These are phyloP conservation scores for Podarcis raffonei DNA, from an alignment of 2,113 vertebrate genomes.

Conservation along the genomic window DNA sequence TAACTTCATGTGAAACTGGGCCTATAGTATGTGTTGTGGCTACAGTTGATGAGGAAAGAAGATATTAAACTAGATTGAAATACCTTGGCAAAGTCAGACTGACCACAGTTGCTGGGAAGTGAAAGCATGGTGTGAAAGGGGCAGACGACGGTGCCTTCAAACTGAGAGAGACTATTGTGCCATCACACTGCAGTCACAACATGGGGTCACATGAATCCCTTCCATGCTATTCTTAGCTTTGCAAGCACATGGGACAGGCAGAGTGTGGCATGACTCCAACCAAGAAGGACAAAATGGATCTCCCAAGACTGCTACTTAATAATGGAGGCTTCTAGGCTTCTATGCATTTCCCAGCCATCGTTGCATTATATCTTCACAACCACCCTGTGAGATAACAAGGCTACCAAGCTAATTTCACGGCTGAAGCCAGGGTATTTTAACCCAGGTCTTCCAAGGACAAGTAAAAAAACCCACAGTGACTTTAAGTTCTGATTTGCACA, in stretches of 20 bases:
- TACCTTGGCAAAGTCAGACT: not conserved
- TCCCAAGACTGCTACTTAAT: not conserved
- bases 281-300: not conserved
- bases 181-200: not conserved
- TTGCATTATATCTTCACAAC: too few species aligned
- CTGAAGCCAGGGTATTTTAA: too few species aligned
- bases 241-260: not conserved
- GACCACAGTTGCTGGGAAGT: not conserved
- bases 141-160: not conserved
- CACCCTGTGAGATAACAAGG: too few species aligned
- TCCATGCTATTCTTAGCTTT: not conserved
- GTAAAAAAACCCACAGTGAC: too few species aligned
- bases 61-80: not conserved
- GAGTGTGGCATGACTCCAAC: not conserved
- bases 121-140: not conserved
- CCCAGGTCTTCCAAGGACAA: too few species aligned
- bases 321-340: not conserved
- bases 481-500: too few species aligned
- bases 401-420: too few species aligned
- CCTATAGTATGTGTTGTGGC: not conserved
- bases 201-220: not conserved
- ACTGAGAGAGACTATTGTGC: not conserved
- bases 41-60: not conserved
- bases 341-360: not conserved
- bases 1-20: not conserved